A percentile compares a stretch with the other conserved stretches of the same genome.
phyloP scores from a whole-genome alignment of 1,140 invertebrate species.

The Drosophila santomea region DNA sequence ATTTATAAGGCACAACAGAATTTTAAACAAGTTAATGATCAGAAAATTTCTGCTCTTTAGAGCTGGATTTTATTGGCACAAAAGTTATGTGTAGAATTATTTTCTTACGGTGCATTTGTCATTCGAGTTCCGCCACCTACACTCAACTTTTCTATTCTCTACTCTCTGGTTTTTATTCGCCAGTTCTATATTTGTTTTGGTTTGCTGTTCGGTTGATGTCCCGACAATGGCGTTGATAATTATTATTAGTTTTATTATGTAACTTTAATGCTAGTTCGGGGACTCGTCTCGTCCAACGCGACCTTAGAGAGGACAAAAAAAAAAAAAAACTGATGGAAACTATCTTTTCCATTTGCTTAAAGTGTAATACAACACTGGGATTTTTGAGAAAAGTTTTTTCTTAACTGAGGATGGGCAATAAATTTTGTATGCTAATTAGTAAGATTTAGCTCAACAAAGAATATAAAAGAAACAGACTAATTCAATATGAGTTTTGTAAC shows the following conservation, averaged over 20 bases:
- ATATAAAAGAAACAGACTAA: neutral
- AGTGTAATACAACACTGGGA: constrained; percentile 41
- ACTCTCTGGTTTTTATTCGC: constrained; percentile 33
- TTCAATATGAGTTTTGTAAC: constrained; percentile 10
- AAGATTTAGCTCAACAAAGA: constrained; percentile 17
- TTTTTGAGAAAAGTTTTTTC: constrained; percentile 11
- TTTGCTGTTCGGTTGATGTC: constrained; percentile 46
- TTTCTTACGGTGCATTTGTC: constrained; percentile 1
- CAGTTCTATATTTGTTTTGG: constrained; percentile 33
- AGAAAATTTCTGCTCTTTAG: too few relatives aligned
- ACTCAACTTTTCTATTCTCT: constrained; percentile 7
- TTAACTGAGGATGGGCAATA: constrained; percentile 33
- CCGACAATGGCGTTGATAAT: constrained; percentile 79
- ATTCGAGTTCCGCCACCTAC: constrained; percentile 7
- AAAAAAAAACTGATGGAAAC: neutral
- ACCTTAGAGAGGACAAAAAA: constrained; percentile 31
- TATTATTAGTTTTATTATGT: constrained; percentile 82
- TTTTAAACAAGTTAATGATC: neutral
- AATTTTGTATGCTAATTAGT: constrained; percentile 63
- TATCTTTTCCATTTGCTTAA: constrained; percentile 45
- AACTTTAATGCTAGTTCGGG: constrained; percentile 67
- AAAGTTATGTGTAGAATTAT: neutral
- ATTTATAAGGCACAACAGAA: neutral
- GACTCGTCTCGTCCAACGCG: constrained; percentile 43
- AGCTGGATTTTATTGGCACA: neutral